Evolutionary conservation across 2,888 invertebrate genomes (phyloP), one percentile per base, ranked within the genome.

Genomic region (Ophioninae sp.): DNA sequence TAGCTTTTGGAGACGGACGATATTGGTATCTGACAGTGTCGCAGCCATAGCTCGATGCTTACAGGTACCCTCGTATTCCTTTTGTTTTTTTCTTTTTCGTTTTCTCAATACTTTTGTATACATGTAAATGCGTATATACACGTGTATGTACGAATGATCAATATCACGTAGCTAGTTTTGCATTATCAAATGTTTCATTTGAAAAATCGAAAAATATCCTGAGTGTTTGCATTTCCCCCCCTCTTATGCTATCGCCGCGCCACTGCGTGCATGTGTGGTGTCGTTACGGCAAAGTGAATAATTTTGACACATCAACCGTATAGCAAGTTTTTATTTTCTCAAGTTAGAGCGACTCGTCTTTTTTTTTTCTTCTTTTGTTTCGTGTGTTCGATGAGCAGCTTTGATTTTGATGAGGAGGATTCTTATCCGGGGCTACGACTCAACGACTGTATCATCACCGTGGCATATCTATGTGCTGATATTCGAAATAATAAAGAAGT

Each of bases 31-130:
- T 30, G 86, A 90, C 90, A 91, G 90, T 91, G 91, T 90, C 90
- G 91, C 91, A 91, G 91, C 91, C 90, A 90, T 91, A 91, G 91
- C 91, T 91, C 89, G 87, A 90, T 91, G 90, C 88, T 89, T 89
- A 87, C 90, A 91, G 91, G 91, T 91, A 91, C 91, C 91, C 91
- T 91, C 91, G 87, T 86, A 86, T 64, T 74, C 64, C 77, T 65
- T 75, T 1, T 30, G 64, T 74, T n/a, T 71, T 76, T 79, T 79
- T 59, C 6, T 41, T 67, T 61, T 82, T 81, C 58, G 64, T 84
- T 85, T 67, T 63, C 37, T 76, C 59, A 72, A 79, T 41, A 67
- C 63, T 84, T 37, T 30, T 37, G 74, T 63, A 77, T 41, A 79
- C 30, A 23, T 37, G 65, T 72, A 56, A 30, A 6, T n/a, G 13